Conservation (phyloP, 2,888 invertebrate species). For the Pollenia labialis region DNA sequence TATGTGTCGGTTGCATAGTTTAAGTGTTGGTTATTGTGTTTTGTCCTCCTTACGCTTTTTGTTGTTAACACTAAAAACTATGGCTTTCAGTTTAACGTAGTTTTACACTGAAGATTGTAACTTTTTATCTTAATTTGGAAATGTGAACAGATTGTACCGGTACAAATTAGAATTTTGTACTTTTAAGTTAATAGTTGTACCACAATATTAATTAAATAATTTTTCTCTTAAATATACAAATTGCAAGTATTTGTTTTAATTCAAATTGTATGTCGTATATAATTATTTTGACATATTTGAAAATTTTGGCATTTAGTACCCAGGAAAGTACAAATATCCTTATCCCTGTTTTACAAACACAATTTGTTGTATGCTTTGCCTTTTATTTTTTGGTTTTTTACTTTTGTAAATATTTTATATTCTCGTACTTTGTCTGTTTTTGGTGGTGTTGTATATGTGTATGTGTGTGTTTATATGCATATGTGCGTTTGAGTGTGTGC, state of each 20-base stretch:
- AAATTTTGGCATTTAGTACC: no score
- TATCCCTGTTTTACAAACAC: no score
- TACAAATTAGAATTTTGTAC: neutral
- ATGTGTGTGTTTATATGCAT: neutral
- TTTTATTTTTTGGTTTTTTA: no score
- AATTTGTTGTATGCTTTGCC: no score
- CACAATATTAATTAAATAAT: no score
- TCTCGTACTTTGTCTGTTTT: neutral
- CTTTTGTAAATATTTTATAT: neutral
- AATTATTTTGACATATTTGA: no score
- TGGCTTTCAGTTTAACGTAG: neutral
- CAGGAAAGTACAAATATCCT: no score
- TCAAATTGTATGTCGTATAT: no score
- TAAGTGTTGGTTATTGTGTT: conserved; percentile 64
- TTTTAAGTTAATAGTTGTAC: neutral
- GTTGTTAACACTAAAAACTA: neutral
- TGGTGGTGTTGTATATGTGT: neutral
- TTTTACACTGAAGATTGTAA: conserved; percentile 3
- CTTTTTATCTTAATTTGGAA: neutral
- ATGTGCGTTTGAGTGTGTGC: neutral
- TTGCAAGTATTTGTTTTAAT: no score
- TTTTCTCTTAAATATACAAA: no score
- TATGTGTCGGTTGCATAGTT: conserved; percentile 43
- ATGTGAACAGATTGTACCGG: neutral
- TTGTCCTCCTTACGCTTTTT: neutral